phyloP scores from a whole-genome alignment of 2,888 invertebrate species.

The Synergus umbraculus region DNA sequence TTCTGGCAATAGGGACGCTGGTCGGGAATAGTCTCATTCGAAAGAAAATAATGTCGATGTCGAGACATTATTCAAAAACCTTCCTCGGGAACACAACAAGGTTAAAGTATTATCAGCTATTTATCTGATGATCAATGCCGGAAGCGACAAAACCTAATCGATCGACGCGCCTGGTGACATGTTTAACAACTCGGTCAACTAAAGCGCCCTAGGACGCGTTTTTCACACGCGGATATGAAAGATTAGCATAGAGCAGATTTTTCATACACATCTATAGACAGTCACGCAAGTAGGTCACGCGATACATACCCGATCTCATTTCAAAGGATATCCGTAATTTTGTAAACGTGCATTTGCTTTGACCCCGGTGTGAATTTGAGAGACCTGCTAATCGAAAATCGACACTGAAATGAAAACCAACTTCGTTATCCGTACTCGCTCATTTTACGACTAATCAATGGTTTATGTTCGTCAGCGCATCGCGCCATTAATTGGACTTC shows the following conservation, averaged over 20 bases:
- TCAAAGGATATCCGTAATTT: not conserved
- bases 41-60: constrained; percentile 43
- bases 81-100: not conserved
- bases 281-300: constrained; percentile 34
- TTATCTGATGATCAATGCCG: constrained; percentile 14
- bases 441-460: constrained; percentile 15
- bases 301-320: constrained; percentile 23
- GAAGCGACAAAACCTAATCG: constrained; percentile 24
- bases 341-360: not conserved
- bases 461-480: constrained; percentile 7
- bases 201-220: constrained; percentile 3
- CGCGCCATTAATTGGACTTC: not conserved
- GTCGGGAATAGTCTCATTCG: constrained; percentile 60
- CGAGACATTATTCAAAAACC: not conserved
- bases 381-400: not conserved
- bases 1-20: constrained; percentile 65
- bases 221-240: constrained; percentile 22
- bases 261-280: not conserved
- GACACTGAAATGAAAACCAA: not conserved
- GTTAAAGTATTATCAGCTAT: not conserved
- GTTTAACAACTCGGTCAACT: constrained; percentile 33
- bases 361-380: not conserved
- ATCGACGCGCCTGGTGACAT: constrained; percentile 22
- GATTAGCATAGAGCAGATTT: constrained; percentile 36
- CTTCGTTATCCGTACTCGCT: not conserved